phyloP scores from a whole-genome alignment of 2,797 vertebrate species.

The Heliangelus exortis region DNA sequence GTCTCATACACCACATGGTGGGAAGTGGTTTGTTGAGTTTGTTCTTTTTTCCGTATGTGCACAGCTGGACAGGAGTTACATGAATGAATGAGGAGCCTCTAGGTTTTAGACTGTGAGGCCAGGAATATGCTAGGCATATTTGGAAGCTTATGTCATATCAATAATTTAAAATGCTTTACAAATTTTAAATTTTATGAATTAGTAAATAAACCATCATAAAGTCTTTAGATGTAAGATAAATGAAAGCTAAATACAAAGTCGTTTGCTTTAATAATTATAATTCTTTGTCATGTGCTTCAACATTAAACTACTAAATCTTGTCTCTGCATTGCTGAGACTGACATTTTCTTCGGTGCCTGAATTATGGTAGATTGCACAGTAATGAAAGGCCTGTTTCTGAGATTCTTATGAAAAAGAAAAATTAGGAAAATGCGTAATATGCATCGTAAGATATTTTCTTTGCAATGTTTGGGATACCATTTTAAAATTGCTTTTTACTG shows the following conservation, averaged over 20 bases:
- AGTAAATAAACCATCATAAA: conserved; percentile 44
- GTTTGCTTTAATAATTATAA: conserved; percentile 23
- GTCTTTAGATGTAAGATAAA: not conserved
- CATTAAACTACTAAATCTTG: not conserved
- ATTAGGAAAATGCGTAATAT: not conserved
- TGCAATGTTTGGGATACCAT: not conserved
- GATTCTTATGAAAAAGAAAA: not conserved
- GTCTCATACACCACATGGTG: not conserved
- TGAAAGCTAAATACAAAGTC: not conserved
- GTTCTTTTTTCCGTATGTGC: not conserved
- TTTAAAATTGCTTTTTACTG: not conserved
- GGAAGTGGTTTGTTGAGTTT: not conserved
- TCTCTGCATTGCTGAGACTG: not conserved
- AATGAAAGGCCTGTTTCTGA: not conserved
- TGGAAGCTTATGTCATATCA: not conserved
- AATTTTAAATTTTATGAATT: conserved; percentile 9
- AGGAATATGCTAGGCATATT: not conserved
- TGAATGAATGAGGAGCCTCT: not conserved
- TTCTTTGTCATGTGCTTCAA: not conserved
- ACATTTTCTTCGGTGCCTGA: not conserved
- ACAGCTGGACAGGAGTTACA: not conserved
- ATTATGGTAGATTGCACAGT: not conserved
- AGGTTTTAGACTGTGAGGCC: not conserved
- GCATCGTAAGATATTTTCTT: not conserved
- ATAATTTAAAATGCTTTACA: not conserved